A percentile compares a stretch with the other conserved stretches of the same genome.
phyloP scores from a whole-genome alignment of 2,888 invertebrate genomes.

The Hypomecis punctinalis region DNA sequence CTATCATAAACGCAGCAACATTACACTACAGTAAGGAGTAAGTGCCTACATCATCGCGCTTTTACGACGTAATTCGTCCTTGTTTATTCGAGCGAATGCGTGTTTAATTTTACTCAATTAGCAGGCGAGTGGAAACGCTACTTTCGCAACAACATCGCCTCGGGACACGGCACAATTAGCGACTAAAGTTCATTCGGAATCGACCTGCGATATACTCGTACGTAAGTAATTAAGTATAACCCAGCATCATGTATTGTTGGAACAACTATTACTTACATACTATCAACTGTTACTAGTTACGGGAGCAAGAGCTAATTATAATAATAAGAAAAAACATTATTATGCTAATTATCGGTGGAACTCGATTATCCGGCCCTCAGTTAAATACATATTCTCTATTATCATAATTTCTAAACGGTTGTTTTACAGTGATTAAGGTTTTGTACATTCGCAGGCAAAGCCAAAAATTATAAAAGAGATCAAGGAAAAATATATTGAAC shows the following conservation, averaged over 20 bases:
- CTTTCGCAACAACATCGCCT: slow-evolving; percentile 22
- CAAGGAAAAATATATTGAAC: no score
- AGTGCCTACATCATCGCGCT: slow-evolving; percentile 19
- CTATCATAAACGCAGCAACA: slow-evolving; percentile 8
- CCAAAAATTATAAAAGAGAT: no score
- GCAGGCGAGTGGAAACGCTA: slow-evolving; percentile 30
- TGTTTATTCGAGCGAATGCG: slow-evolving; percentile 41
- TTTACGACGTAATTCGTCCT: slow-evolving; percentile 36
- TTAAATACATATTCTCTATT: no score
- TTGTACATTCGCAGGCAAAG: no score
- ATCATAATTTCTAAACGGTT: no score
- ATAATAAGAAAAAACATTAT: background rate
- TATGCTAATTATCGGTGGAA: background rate
- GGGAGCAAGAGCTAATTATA: background rate
- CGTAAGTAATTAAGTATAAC: background rate
- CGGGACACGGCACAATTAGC: slow-evolving; percentile 10
- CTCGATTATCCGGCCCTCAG: no score
- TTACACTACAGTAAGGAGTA: slow-evolving; percentile 2
- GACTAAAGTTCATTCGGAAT: slow-evolving; percentile 3
- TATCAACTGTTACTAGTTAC: no score
- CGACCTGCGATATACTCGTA: background rate
- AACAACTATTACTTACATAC: no score
- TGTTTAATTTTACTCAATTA: slow-evolving; percentile 46
- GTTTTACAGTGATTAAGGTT: no score
- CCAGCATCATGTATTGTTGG: no score